Conservation (phyloP, 2,113 vertebrate genomes). For the Corydoras sp. region DNA sequence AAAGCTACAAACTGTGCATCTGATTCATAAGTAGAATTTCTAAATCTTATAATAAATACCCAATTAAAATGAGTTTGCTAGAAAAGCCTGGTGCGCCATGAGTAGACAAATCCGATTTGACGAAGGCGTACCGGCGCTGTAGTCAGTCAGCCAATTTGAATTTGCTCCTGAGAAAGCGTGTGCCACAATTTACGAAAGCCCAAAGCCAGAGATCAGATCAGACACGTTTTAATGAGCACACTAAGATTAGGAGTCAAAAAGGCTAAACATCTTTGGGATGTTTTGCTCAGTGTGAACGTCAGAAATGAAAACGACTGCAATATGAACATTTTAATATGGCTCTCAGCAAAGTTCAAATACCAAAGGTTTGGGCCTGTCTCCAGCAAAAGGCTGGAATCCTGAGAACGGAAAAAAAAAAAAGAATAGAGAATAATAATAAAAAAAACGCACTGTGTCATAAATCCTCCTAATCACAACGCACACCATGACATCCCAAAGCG, state of each 20-base stretch:
- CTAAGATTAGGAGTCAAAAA: conserved; percentile 52
- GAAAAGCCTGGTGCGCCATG: conserved; percentile 42
- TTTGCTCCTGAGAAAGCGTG: conserved; percentile 43
- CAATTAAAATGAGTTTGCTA: conserved; percentile 40
- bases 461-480: not conserved
- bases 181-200: conserved; percentile 43
- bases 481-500: not conserved
- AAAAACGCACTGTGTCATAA: not conserved
- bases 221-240: conserved; percentile 61
- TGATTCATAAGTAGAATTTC: conserved; percentile 37
- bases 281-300: conserved; percentile 22
- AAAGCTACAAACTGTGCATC: conserved; percentile 26
- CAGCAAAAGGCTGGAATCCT: not conserved
- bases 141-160: conserved; percentile 51
- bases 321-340: too few relatives aligned
- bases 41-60: conserved; percentile 39
- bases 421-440: not conserved
- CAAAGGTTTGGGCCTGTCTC: too few relatives aligned
- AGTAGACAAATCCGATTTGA: conserved; percentile 49
- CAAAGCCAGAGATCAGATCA: conserved; percentile 49
- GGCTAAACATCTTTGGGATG: conserved; percentile 55
- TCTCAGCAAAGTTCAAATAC: too few relatives aligned
- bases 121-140: conserved; percentile 47
- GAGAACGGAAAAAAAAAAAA: not conserved
- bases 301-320: not conserved